Evolutionary conservation across 2,888 invertebrate genomes (phyloP).

Genomic region (Anodontia alba): DNA sequence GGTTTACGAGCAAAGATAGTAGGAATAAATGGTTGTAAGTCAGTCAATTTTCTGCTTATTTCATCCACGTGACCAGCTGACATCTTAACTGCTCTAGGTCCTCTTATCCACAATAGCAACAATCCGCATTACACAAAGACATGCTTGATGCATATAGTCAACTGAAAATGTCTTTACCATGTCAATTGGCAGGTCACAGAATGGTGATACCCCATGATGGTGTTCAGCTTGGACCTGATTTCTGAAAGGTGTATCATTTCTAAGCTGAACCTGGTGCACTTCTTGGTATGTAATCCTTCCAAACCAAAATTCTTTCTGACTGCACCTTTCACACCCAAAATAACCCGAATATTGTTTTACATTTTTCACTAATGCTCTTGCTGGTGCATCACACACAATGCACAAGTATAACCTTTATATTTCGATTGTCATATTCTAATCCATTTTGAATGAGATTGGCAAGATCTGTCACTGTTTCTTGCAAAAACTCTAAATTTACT

Average conservation of each 20-base stretch:
- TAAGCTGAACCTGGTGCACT: neutral
- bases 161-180: constrained; percentile 71
- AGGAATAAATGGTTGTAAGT: constrained; percentile 21
- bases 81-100: constrained; percentile 40
- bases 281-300: neutral
- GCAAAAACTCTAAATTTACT: constrained; percentile 16
- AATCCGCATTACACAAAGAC: constrained; percentile 76
- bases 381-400: constrained; percentile 26
- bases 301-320: constrained; percentile 25
- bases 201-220: constrained; percentile 54
- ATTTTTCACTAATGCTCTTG: constrained; percentile 3
- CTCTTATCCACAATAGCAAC: constrained; percentile 67
- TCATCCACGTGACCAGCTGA: neutral
- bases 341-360: constrained; percentile 34
- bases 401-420: neutral
- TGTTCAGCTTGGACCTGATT: constrained; percentile 42
- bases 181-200: constrained; percentile 55
- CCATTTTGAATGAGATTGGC: neutral
- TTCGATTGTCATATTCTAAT: neutral
- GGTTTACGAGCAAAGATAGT: constrained; percentile 73
- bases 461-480: neutral
- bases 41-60: constrained; percentile 5
- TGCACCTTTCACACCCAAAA: constrained; percentile 50
- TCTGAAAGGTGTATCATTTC: constrained; percentile 29
- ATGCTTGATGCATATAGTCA: constrained; percentile 78